Evolutionary conservation across 2,113 vertebrate species (phyloP).

Genomic region (Aplodontia rufa): DNA sequence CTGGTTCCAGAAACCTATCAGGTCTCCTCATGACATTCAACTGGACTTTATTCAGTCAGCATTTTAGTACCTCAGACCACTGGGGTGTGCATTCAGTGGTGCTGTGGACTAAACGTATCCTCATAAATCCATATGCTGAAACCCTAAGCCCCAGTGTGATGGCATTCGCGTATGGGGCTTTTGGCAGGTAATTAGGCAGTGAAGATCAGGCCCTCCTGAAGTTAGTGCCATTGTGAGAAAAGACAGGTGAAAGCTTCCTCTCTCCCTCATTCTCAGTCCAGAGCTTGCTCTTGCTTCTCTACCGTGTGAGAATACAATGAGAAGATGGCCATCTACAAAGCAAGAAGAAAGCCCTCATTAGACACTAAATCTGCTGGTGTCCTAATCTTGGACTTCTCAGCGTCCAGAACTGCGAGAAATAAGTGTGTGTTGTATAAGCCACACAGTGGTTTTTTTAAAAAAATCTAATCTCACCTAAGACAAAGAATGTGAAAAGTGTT

Average conservation of each 20-base stretch:
- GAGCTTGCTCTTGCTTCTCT: neutral
- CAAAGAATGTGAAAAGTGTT: neutral
- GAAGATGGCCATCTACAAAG: neutral
- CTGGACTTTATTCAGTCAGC: neutral
- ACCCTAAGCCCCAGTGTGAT: neutral
- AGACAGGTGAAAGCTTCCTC: neutral
- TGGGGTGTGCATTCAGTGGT: neutral
- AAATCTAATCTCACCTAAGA: neutral
- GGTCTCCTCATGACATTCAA: neutral
- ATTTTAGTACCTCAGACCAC: neutral
- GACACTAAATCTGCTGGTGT: accelerated
- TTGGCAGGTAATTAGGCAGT: neutral
- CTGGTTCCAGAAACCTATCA: neutral
- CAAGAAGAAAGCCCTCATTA: neutral
- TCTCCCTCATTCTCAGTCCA: neutral
- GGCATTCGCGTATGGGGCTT: neutral
- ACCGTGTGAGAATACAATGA: neutral
- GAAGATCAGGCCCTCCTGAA: neutral
- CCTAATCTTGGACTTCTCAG: neutral
- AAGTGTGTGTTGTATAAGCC: neutral
- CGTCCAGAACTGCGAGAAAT: neutral
- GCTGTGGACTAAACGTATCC: neutral
- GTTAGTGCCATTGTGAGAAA: neutral
- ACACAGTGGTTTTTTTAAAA: neutral
- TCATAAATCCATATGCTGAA: neutral